Evolutionary conservation across 2,888 invertebrate genomes (phyloP).

Genomic region (Ophraella communa): DNA sequence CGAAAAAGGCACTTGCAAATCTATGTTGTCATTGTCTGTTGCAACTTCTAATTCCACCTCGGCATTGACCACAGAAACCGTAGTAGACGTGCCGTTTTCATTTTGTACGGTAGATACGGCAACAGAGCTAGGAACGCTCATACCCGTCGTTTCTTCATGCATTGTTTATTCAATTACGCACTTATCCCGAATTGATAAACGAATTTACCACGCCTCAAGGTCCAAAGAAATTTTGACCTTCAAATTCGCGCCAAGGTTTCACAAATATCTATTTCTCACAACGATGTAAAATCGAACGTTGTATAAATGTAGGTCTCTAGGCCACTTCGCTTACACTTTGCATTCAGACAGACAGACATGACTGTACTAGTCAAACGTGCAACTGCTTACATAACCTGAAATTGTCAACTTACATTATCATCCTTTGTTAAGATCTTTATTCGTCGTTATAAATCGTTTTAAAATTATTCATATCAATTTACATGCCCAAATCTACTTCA

Average conservation of each 20-base stretch:
- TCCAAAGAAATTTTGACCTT: slow-evolving; percentile 60
- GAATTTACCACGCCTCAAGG: slow-evolving; percentile 59
- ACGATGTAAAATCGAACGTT: slow-evolving; percentile 68
- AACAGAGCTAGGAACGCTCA: slow-evolving; percentile 71
- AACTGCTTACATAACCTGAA: slow-evolving; percentile 65
- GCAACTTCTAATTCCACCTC: slow-evolving; percentile 62
- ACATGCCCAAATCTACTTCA: slow-evolving; percentile 2
- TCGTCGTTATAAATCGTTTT: not conserved
- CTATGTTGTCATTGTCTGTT: slow-evolving; percentile 66
- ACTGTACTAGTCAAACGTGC: slow-evolving; percentile 73
- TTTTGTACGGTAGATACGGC: slow-evolving; percentile 68
- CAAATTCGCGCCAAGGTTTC: slow-evolving; percentile 60
- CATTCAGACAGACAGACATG: slow-evolving; percentile 77
- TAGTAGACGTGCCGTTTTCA: slow-evolving; percentile 54
- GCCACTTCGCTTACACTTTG: slow-evolving; percentile 87
- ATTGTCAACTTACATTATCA: slow-evolving; percentile 11
- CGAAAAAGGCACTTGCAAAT: slow-evolving; percentile 69
- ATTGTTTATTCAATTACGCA: slow-evolving; percentile 63
- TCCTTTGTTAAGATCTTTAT: slow-evolving; percentile 1
- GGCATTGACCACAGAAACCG: slow-evolving; percentile 55
- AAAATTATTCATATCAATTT: slow-evolving; percentile 23
- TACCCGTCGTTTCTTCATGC: slow-evolving; percentile 75
- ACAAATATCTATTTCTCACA: slow-evolving; percentile 61
- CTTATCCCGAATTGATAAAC: slow-evolving; percentile 58
- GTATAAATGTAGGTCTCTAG: slow-evolving; percentile 86